These are phyloP conservation scores for Hapalemur alaotrensis DNA, from an alignment of 2,797 vertebrate genomes.

Conservation along the genomic window DNA sequence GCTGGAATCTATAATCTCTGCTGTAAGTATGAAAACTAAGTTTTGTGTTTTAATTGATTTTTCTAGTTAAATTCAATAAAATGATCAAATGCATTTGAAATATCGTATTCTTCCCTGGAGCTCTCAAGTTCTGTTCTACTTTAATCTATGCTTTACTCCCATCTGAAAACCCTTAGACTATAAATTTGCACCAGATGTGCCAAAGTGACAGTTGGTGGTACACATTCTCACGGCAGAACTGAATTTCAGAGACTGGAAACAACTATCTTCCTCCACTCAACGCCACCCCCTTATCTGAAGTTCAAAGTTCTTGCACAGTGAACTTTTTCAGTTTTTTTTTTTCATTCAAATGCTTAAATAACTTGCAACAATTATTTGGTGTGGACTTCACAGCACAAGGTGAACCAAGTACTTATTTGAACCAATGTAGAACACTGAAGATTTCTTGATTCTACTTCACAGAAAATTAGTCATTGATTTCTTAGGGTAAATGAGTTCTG, in stretches of 20 bases:
- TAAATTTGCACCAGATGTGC: conserved; percentile 23
- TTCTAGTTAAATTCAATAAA: conserved; percentile 58
- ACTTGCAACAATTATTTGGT: background rate
- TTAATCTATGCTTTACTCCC: conserved; percentile 1
- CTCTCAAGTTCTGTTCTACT: background rate
- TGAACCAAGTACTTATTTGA: conserved; percentile 30
- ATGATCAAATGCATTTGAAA: conserved; percentile 52
- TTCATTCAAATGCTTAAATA: background rate
- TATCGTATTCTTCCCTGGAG: background rate
- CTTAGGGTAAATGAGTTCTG: conserved; percentile 13
- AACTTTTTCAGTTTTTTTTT: background rate
- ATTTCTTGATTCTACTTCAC: background rate
- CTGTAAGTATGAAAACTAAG: conserved; percentile 33
- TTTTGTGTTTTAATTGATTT: conserved; percentile 49
- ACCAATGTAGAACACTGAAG: background rate
- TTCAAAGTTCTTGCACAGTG: background rate
- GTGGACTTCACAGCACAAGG: background rate
- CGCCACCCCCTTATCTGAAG: background rate
- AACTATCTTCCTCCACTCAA: background rate
- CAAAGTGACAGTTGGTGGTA: background rate
- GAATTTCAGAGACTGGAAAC: background rate
- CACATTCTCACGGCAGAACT: background rate
- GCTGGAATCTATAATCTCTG: conserved; percentile 25
- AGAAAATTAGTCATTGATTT: conserved; percentile 56
- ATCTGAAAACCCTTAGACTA: background rate